Evolutionary conservation across 2,113 vertebrate species (phyloP), one percentile per base, ranked within the genome.

Genomic region (Colius striatus): DNA sequence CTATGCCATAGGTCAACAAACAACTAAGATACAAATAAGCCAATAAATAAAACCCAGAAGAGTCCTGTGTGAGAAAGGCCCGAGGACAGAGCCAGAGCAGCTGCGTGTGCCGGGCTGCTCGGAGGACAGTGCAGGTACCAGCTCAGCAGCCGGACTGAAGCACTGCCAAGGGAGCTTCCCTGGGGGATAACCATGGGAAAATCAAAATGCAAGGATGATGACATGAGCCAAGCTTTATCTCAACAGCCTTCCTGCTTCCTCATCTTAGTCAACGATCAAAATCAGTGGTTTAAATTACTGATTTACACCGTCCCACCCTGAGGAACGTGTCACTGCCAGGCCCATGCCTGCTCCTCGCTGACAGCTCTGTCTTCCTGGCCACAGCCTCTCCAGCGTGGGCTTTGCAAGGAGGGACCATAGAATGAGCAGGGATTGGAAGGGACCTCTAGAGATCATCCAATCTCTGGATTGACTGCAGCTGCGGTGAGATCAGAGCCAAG

Each of bases 341-440:
- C 17, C 16, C 1, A 0, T 34, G 74, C 30, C 48, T 50, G 3
- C 8, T 60, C 34, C 45, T 84, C 5, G 2, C 36, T 67, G 32
- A 20, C 0, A 2, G 41, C 34, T 41, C 36, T 30, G 47, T 43
- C 7, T 29, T 58, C 20, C 36, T 34, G 41, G 47, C 27, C 2
- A 16, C 1, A 0, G 26, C 68, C 18, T 50, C 68, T 80, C 62
- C 26, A 38, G 25, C 1, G 0, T 29, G 26, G 32, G 15, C 19
- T 80, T 86, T 48, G 18, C 25, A 10, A 66, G 50, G 66, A 73
- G 16, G 47, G n/a, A 26, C 17, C 0, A 41, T 12, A 41, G 38
- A 41, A 41, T 41, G 38, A 41, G 38, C 12, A 41, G 38, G 38
- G 38, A 12, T 41, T 41, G 38, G 38, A 41, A 41, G 38, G 38